These are phyloP conservation scores for Corbicula japonica DNA, from an alignment of 2,888 invertebrate genomes.

Conservation along the genomic window DNA sequence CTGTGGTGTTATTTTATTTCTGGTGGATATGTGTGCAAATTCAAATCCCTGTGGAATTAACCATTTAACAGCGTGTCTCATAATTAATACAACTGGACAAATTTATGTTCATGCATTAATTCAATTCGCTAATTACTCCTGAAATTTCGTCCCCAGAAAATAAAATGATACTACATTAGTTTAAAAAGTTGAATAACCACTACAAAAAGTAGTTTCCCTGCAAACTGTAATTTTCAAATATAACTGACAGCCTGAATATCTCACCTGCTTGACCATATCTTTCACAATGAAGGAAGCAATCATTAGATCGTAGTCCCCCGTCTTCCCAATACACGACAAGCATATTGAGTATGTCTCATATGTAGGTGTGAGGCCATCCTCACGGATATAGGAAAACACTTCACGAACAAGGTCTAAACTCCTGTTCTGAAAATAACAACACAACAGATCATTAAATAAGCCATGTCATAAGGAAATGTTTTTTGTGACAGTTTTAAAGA, in stretches of 20 bases:
- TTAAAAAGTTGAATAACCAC: neutral
- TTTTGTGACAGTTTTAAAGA: neutral
- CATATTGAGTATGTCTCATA: constrained; percentile 92
- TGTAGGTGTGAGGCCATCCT: constrained; percentile 89
- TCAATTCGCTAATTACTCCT: neutral
- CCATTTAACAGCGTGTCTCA: too few species aligned
- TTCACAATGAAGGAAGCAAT: constrained; percentile 64
- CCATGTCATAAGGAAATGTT: neutral
- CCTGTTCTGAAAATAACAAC: constrained; percentile 58
- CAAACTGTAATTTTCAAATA: neutral
- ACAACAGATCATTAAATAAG: neutral
- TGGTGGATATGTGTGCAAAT: too few species aligned
- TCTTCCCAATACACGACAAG: constrained; percentile 91
- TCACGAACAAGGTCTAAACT: constrained; percentile 83
- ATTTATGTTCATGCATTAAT: too few species aligned
- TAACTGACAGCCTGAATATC: neutral
- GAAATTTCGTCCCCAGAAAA: neutral
- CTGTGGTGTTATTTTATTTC: too few species aligned
- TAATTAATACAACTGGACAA: too few species aligned
- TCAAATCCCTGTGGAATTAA: too few species aligned
- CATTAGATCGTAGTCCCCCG: constrained; percentile 58
- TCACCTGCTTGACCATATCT: constrained; percentile 69
- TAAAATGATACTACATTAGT: neutral
- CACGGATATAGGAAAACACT: constrained; percentile 88
- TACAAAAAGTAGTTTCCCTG: neutral